Base-by-base conservation (phyloP, 2,888 invertebrate genomes). In the Drosophila robusta region DNA sequence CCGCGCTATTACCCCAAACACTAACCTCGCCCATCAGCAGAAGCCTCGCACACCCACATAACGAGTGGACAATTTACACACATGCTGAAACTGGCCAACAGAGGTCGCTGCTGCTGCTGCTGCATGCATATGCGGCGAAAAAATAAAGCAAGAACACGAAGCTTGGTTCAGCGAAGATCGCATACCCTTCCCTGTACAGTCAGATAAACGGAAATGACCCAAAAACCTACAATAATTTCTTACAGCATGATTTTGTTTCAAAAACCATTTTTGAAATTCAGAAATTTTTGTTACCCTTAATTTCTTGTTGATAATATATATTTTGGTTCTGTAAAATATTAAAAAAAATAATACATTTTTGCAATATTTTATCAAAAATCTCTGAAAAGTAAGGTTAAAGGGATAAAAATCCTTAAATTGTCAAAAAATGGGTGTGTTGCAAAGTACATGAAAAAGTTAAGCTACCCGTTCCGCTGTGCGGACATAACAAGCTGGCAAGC, bases 1-100 rank as follows among this genome's bases (percentile, higher is more conserved):
- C 82, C 86, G 82, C 84, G 78, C 82, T 86, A 86, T 88, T 87
- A 78, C 86, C 80, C 80, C 75, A 75, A 75, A 72, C 69, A 78
- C 70, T 52, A 71, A 64, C 57, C 57, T 24, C 26, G 38, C 12
- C 8, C 42, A 29, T 16, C 47, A 16, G 3, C 55, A 22, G 49
- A 7, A 26, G 26, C 22, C 41, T 42, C 24, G n/a, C 38, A 44
- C 65, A 51, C 64, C 57, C 71, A 68, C 74, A 82, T 85, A 87
- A 85, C 87, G 82, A 85, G 87, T 68, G 87, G 71, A 87, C 87
- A 90, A 89, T 90, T 90, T 90, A 90, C 89, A 89, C 88, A 88
- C 85, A 77, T 71, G 80, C 83, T 71, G 84, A 61, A 84, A 70
- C 80, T 70, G 71, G 74, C 52, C 70, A 58, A 67, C 78, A 71